These are phyloP conservation scores for Lycodopsis pacificus DNA, from an alignment of 2,797 vertebrate species.

Conservation along the genomic window DNA sequence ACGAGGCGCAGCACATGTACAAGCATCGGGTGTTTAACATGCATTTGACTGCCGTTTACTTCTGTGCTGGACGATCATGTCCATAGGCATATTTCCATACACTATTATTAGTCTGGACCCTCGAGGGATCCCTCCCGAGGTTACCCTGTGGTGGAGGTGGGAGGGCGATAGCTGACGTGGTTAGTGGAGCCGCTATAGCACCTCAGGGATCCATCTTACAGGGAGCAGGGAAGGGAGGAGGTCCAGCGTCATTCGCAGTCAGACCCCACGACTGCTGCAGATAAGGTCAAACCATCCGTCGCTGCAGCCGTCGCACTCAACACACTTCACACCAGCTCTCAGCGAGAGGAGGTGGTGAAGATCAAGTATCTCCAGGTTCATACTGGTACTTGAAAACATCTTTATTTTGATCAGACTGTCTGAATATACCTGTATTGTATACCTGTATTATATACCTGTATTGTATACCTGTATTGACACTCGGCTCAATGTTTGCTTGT, in stretches of 20 bases:
- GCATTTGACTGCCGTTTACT: conserved; percentile 79
- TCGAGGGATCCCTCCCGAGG: conserved; percentile 71
- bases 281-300: conserved; percentile 77
- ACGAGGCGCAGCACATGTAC: conserved; percentile 9
- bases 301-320: conserved; percentile 72
- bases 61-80: conserved; percentile 76
- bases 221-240: conserved; percentile 51
- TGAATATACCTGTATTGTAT: no score
- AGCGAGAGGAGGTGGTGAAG: conserved; percentile 12
- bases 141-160: conserved; percentile 75
- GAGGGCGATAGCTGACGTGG: conserved; percentile 79
- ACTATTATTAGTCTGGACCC: conserved; percentile 74
- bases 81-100: conserved; percentile 70
- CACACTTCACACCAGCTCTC: conserved; percentile 71
- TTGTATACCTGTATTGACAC: no score
- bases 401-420: no score
- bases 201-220: conserved; percentile 73
- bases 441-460: no score
- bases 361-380: conserved; percentile 6
- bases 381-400: no score
- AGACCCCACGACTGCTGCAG: conserved; percentile 60
- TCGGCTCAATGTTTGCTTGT: no score
- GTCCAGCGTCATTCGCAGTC: conserved; percentile 56
- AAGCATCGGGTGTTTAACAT: conserved; percentile 64
- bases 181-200: conserved; percentile 72